These are phyloP conservation scores for Amphiprion percula DNA, from an alignment of 2,113 vertebrate genomes.

Conservation along the genomic window DNA sequence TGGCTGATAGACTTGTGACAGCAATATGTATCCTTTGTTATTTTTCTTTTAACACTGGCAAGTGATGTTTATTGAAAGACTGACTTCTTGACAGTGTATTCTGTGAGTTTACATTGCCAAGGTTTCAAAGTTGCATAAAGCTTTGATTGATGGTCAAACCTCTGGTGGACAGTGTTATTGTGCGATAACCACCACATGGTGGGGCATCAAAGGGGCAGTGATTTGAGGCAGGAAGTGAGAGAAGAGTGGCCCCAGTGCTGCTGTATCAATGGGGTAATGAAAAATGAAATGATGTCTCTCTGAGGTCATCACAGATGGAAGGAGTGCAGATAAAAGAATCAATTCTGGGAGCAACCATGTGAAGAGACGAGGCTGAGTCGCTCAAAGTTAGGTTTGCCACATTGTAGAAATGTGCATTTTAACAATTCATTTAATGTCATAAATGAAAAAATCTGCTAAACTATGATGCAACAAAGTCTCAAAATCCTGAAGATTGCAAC, in stretches of 20 bases:
- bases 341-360: slow-evolving; percentile 59
- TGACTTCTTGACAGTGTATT: slow-evolving; percentile 18
- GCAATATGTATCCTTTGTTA: background rate
- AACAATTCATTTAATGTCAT: slow-evolving; percentile 25
- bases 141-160: slow-evolving; percentile 20
- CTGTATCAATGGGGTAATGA: slow-evolving; percentile 69
- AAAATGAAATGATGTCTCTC: slow-evolving; percentile 75
- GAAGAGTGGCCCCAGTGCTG: slow-evolving; percentile 23
- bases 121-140: slow-evolving; percentile 32
- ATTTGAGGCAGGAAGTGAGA: slow-evolving; percentile 47
- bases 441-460: background rate
- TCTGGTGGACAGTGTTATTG: slow-evolving; percentile 11
- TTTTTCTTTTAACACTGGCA: slow-evolving; percentile 1
- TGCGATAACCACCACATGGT: slow-evolving; percentile 41
- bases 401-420: background rate
- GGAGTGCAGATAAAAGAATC: slow-evolving; percentile 65
- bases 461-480: background rate
- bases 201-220: slow-evolving; percentile 23
- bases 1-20: background rate
- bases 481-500: background rate
- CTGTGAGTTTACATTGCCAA: slow-evolving; percentile 36
- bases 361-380: slow-evolving; percentile 20
- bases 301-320: slow-evolving; percentile 65
- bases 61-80: slow-evolving; percentile 6
- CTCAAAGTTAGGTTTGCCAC: slow-evolving; percentile 38